Evolutionary conservation across 2,113 vertebrate genomes (phyloP).

Genomic region (Sphaerodactylus townsendi): DNA sequence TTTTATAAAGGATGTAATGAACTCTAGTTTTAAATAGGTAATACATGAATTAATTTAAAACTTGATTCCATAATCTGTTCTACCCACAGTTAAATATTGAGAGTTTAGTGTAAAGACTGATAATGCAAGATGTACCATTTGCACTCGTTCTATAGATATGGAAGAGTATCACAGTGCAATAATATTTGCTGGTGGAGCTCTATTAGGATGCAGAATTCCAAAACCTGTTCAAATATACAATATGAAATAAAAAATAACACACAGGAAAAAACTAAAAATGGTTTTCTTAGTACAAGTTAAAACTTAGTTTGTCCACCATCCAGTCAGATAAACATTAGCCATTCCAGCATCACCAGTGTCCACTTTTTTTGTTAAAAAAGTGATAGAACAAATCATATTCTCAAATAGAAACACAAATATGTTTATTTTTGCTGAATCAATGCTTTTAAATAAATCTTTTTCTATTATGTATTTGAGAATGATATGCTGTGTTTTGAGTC

Average conservation of each 20-base stretch:
- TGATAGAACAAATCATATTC: not conserved
- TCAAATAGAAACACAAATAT: not conserved
- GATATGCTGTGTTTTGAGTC: not conserved
- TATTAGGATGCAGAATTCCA: not conserved
- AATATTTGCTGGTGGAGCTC: not conserved
- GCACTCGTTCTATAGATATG: not conserved
- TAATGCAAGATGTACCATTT: not conserved
- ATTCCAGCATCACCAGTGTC: not conserved
- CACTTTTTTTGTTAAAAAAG: not conserved
- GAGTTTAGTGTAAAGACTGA: not conserved
- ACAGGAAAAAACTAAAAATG: not conserved
- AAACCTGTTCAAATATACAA: not conserved
- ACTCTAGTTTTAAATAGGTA: conserved; percentile 25
- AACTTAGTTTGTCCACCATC: not conserved
- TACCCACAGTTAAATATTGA: not conserved
- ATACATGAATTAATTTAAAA: conserved; percentile 34
- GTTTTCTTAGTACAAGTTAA: not conserved
- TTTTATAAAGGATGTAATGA: conserved; percentile 1
- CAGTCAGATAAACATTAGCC: not conserved
- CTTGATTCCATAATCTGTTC: not conserved
- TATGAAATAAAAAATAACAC: not conserved
- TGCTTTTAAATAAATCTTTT: not conserved
- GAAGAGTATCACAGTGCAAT: not conserved
- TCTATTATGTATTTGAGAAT: conserved; percentile 2
- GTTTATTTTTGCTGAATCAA: conserved; percentile 13